Base-by-base conservation (phyloP, 2,113 vertebrate genomes). In the Pterocles gutturalis region DNA sequence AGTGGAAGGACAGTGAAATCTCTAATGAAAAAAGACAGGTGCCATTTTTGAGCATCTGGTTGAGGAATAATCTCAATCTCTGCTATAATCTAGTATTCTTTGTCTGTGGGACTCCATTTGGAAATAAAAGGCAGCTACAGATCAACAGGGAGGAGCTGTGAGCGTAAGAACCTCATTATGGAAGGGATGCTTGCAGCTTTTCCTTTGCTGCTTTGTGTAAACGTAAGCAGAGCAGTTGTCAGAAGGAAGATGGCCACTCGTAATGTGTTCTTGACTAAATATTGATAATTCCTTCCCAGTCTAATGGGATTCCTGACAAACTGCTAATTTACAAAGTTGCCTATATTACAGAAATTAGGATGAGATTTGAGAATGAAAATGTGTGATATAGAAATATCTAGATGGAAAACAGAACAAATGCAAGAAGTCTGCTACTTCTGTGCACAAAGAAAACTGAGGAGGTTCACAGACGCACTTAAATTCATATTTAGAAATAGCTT, bases 401-500 rank as follows among this genome's bases (percentile, higher is more conserved):
- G 58, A 60, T 64, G 21, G 78, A 72, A 87, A 87, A 38, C 26
- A 49, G 57, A 91, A 70, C 13, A 81, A 84, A 25, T 45, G 60
- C 33, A 54, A 33, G 34, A 41, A 66, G 9, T 54, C 51, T 80
- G 58, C 60, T 79, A 3, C 26, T 61, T 64, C 20, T 82, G 19
- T 69, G 54, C 61, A 61, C 65, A 79, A 26, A 91, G 53, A 19
- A 67, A 73, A 28, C 45, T 17, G 25, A 33, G 86, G 64, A 58
- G 38, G 45, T 64, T 95, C 54, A 55, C 49, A 78, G 60, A 70
- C 62, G 34, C 43, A 21, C 29, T 77, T 69, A 73, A 96, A 88
- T 83, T 90, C 58, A 12, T 88, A 64, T 80, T 94, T 93, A 62
- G 75, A 61, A 91, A 69, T 33, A 51, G 49, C 62, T 85, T 95